These are phyloP conservation scores for Epinotia brunnichana DNA, from an alignment of 2,888 invertebrate genomes.

Conservation along the genomic window DNA sequence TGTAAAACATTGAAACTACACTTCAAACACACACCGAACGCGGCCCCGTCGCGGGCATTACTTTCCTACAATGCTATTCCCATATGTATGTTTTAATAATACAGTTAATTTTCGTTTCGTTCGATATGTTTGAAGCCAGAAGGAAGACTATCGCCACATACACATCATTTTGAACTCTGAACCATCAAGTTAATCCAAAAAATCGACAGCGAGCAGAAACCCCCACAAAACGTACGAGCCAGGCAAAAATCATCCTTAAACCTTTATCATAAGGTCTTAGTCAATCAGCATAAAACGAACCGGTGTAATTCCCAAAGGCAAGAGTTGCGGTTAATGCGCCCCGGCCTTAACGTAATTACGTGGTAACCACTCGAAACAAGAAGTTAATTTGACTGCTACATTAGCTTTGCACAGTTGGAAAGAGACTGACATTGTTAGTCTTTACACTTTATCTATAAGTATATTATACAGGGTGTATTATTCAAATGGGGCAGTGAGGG, in stretches of 20 bases:
- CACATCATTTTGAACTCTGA: not conserved
- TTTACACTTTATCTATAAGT: no score
- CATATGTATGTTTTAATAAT: no score
- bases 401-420: constrained; percentile 8
- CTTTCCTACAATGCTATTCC: no score
- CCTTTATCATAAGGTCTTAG: not conserved
- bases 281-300: constrained; percentile 14
- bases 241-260: constrained; percentile 6
- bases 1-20: no score
- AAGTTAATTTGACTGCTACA: constrained; percentile 23
- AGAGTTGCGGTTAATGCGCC: constrained; percentile 14
- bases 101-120: no score
- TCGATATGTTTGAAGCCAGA: no score
- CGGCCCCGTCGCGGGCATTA: no score
- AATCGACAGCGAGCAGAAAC: not conserved
- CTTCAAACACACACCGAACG: no score
- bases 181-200: not conserved
- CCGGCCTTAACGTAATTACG: constrained; percentile 28
- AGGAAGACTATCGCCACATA: no score
- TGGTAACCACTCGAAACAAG: constrained; percentile 29
- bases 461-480: no score
- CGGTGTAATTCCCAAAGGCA: constrained; percentile 10
- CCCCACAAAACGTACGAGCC: not conserved
- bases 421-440: not conserved
- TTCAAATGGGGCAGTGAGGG: no score